phyloP scores from a whole-genome alignment of 2,797 vertebrate genomes.

The Peromyscus melanophrys region DNA sequence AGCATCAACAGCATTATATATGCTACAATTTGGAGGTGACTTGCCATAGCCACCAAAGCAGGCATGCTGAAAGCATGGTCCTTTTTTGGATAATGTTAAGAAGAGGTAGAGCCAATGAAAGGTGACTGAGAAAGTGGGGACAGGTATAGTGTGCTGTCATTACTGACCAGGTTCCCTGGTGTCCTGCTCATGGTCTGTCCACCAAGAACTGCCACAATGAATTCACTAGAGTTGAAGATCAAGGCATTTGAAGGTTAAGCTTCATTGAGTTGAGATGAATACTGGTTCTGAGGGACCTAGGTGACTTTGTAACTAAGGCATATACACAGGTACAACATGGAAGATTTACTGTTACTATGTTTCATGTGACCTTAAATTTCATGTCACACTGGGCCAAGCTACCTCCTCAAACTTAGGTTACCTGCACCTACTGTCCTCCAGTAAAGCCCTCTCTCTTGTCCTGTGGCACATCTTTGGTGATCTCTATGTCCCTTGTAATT shows the following conservation, averaged over 20 bases:
- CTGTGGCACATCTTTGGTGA: background rate
- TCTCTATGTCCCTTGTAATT: background rate
- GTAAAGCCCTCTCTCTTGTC: background rate
- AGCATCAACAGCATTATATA: too few species aligned
- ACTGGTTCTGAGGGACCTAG: background rate
- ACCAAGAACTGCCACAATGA: background rate
- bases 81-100: background rate
- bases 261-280: background rate
- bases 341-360: background rate
- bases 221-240: background rate
- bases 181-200: background rate
- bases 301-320: conserved; percentile 18
- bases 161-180: too few species aligned
- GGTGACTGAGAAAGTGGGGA: background rate
- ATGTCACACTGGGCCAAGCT: background rate
- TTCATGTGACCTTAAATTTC: background rate
- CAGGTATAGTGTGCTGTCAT: background rate
- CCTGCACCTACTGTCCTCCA: background rate
- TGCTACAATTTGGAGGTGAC: background rate
- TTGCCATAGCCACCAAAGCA: background rate
- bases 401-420: too few species aligned
- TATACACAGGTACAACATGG: background rate
- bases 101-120: background rate
- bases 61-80: background rate
- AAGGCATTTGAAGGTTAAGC: conserved; percentile 25